Percentiles rank a stretch among this genome's conserved stretches.
phyloP scores from a whole-genome alignment of 2,797 vertebrate species.

The Esox masquinongy region DNA sequence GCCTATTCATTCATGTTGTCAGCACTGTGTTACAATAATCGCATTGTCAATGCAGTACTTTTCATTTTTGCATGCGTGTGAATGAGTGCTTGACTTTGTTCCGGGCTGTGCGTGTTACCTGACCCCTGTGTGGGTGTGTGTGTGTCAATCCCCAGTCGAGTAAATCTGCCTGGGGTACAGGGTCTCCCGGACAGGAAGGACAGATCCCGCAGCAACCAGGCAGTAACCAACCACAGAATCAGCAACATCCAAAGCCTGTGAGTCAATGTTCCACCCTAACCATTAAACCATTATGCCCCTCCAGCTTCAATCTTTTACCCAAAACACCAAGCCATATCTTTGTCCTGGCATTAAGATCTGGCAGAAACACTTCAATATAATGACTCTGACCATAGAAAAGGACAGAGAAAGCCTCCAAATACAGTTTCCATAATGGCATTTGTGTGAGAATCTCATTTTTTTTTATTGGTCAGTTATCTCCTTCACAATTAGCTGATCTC shows the following conservation, averaged over 20 bases:
- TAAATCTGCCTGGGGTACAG: not conserved
- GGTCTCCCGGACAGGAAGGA: conserved; percentile 41
- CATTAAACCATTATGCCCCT: not conserved
- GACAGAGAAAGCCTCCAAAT: no score
- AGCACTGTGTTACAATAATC: not conserved
- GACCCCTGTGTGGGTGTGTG: not conserved
- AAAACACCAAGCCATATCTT: not conserved
- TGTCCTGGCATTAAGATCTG: not conserved
- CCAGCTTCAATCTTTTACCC: not conserved
- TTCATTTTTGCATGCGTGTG: no score
- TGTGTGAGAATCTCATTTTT: no score
- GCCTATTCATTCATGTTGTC: conserved; percentile 33
- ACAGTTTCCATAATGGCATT: no score
- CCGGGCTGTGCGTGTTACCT: not conserved
- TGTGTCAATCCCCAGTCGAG: not conserved
- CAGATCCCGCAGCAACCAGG: conserved; percentile 31
- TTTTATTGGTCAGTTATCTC: no score
- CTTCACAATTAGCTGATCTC: no score
- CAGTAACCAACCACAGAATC: conserved; percentile 30
- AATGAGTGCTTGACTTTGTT: not conserved
- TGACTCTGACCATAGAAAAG: not conserved
- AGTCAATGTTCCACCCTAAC: not conserved
- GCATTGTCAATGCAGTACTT: not conserved
- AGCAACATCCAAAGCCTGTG: conserved; percentile 3
- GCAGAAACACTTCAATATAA: not conserved